These are phyloP conservation scores for Conchocele bisecta DNA, from an alignment of 2,888 invertebrate species.

Conservation along the genomic window DNA sequence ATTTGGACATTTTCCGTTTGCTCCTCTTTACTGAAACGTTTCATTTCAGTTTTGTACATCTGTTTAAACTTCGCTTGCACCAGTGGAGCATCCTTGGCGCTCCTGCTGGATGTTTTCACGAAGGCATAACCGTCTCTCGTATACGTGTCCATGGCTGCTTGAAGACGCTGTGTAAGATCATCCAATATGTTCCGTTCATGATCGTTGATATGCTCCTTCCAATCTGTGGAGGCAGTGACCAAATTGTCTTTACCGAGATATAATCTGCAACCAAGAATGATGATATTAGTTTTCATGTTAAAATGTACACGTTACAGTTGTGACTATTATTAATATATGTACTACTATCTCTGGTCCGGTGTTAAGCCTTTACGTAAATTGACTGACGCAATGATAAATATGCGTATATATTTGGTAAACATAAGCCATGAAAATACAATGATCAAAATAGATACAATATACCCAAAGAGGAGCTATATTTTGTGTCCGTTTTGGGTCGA, in stretches of 20 bases:
- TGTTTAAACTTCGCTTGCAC: constrained; percentile 63
- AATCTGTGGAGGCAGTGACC: constrained; percentile 41
- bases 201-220: constrained; percentile 44
- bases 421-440: no score
- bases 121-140: constrained; percentile 64
- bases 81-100: constrained; percentile 76
- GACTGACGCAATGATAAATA: no score
- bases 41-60: constrained; percentile 59
- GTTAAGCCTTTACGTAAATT: no score
- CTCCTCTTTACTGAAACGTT: constrained; percentile 32
- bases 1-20: constrained; percentile 70
- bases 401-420: no score
- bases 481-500: no score
- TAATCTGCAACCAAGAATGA: constrained; percentile 51
- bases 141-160: constrained; percentile 56
- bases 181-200: constrained; percentile 52
- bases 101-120: constrained; percentile 75
- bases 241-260: constrained; percentile 51
- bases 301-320: no score
- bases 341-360: no score
- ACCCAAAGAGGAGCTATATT: no score
- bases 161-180: constrained; percentile 51
- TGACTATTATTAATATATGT: no score
- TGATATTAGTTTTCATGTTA: no score
- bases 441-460: no score